Conservation (phyloP, 2,888 invertebrate species). For the Lordiphosa andalusiaca region DNA sequence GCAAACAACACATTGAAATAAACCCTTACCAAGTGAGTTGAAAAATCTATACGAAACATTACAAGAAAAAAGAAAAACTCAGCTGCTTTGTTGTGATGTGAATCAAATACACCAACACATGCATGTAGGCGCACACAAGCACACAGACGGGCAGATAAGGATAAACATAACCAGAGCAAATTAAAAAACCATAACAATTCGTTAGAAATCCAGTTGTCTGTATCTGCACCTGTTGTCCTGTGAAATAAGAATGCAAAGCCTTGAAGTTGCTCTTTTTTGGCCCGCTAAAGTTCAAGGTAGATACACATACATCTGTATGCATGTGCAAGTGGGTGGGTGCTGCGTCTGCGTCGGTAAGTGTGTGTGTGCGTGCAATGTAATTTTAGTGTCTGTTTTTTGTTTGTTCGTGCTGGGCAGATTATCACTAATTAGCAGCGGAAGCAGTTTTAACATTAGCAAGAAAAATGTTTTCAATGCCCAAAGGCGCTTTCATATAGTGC, state of each 20-base stretch:
- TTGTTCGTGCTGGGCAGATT: constrained; percentile 1
- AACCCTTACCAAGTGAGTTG: constrained; percentile 3
- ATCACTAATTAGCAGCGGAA: too few species aligned
- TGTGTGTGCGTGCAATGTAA: too few species aligned
- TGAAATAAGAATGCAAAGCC: too few species aligned
- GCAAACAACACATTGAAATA: neutral
- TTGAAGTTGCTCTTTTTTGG: too few species aligned
- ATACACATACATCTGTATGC: too few species aligned
- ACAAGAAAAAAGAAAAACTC: constrained; percentile 23
- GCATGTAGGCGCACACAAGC: neutral
- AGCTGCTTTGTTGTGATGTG: constrained; percentile 49
- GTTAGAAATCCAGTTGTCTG: constrained; percentile 28
- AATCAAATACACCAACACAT: constrained; percentile 27
- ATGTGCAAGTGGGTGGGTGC: too few species aligned
- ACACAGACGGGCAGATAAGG: too few species aligned
- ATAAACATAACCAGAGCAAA: constrained; percentile 59
- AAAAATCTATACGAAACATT: neutral
- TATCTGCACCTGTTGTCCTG: constrained; percentile 10
- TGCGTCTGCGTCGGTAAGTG: too few species aligned
- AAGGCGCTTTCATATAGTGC: too few species aligned
- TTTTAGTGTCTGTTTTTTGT: constrained; percentile 18
- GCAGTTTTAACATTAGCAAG: neutral
- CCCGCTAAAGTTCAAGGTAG: too few species aligned
- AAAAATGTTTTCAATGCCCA: too few species aligned
- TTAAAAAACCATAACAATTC: constrained; percentile 14